These are phyloP conservation scores for Aleiodes sp. DNA, from an alignment of 1,140 invertebrate species.

Conservation along the genomic window DNA sequence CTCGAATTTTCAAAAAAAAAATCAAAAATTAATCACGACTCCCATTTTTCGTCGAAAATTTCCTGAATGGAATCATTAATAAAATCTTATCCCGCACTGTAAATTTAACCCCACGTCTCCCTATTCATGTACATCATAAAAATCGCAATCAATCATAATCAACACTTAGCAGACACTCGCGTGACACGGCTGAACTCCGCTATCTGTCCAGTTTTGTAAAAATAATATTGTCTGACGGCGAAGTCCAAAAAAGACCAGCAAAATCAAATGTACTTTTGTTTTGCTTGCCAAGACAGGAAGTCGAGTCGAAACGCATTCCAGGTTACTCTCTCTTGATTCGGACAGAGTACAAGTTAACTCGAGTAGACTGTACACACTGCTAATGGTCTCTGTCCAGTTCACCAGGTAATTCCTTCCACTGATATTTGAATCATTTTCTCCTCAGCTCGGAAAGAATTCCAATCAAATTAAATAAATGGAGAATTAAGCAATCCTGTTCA, in stretches of 20 bases:
- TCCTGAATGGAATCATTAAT: too few relatives aligned
- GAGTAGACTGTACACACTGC: constrained; percentile 50
- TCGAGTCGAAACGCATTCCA: background rate
- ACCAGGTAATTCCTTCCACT: constrained; percentile 36
- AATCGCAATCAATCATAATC: too few relatives aligned
- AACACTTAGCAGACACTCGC: background rate
- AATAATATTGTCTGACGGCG: background rate
- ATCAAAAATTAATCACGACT: too few relatives aligned
- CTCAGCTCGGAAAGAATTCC: background rate
- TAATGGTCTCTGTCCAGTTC: constrained; percentile 44
- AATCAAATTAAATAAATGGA: background rate
- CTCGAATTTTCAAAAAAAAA: too few relatives aligned
- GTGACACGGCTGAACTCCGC: background rate
- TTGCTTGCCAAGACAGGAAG: background rate
- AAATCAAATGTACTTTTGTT: background rate
- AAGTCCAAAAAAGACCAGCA: too few relatives aligned
- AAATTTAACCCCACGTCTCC: too few relatives aligned
- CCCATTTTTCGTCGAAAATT: too few relatives aligned
- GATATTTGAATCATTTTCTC: background rate
- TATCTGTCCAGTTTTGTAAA: background rate
- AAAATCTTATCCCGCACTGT: too few relatives aligned
- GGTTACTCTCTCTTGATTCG: background rate
- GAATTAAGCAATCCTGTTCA: constrained; percentile 4
- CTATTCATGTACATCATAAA: too few relatives aligned
- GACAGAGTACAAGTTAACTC: constrained; percentile 44